Evolutionary conservation across 2,113 vertebrate species (phyloP), one percentile per base, ranked within the genome.

Genomic region (Orientallactaga bullata): DNA sequence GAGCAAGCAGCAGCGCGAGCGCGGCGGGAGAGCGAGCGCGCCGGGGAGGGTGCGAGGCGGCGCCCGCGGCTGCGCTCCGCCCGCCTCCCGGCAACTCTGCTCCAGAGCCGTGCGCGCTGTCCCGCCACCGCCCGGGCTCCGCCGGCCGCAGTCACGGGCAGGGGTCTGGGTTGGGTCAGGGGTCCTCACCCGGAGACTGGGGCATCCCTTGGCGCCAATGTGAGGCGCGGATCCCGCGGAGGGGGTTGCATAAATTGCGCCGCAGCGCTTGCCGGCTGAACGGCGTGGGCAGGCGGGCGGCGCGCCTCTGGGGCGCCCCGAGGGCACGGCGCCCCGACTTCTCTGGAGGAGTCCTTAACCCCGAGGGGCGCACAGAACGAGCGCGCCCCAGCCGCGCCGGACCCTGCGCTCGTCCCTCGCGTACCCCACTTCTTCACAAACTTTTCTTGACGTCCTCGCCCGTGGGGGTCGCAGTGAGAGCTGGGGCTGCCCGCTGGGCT

Each of bases 351-450:
- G 90, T 35, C 79, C 89, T 80, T 84, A 47, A 30, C 42, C 90
- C 76, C 35, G 69, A 74, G 93, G 91, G 61, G 84, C 87, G 84
- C 37, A 37, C 69, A 0, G 90, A 77, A 63, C 71, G 51, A 51
- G 84, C 77, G 74, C 74, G 76, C 80, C 76, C 39, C 60, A 32
- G 65, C 80, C 60, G 84, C 89, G 15, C 78, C 47, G 91, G 93
- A 89, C 89, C 83, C 80, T 51, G 82, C 42, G 79, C 89, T 61
- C 91, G 13, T 60, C 61, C 91, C 80, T 69, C 30, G 93, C 93
- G 81, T 17, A 84, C 87, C 97, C 93, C 63, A 95, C 96, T 97
- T 95, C 87, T 93, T 37, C 91, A 95, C 93, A 97, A 97, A 97
- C 97, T 97, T 97, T 97, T 96, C 89, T 8, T 60, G 95, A 87